Percentiles rank a stretch among this genome's conserved stretches.
Conservation (phyloP, 2,888 invertebrate genomes). For the Himalopsyche anomala region DNA sequence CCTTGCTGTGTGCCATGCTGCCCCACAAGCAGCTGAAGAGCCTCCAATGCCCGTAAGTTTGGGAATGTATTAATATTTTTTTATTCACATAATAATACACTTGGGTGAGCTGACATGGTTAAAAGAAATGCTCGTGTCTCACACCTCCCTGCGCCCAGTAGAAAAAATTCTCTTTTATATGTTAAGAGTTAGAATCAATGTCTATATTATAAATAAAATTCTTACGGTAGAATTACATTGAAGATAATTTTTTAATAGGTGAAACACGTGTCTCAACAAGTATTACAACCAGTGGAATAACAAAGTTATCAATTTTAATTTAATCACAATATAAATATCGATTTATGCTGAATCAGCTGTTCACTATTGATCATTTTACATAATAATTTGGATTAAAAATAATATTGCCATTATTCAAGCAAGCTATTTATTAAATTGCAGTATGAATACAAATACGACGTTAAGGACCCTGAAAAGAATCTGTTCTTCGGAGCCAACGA, state of each 20-base stretch:
- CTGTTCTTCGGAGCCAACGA: conserved; percentile 84
- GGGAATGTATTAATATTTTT: neutral
- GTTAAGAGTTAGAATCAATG: too few relatives aligned
- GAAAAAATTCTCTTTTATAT: too few relatives aligned
- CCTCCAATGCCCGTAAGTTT: conserved; percentile 70
- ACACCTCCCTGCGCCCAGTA: too few relatives aligned
- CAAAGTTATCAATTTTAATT: too few relatives aligned
- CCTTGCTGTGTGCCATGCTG: conserved; percentile 51
- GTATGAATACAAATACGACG: conserved; percentile 86
- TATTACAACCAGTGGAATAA: too few relatives aligned
- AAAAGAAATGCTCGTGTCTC: too few relatives aligned
- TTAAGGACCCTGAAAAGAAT: conserved; percentile 82
- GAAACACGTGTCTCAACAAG: too few relatives aligned
- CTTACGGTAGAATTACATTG: too few relatives aligned
- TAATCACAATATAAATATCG: too few relatives aligned
- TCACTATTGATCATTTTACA: neutral
- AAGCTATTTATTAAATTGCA: conserved; percentile 69
- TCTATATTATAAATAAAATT: too few relatives aligned
- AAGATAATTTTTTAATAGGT: too few relatives aligned
- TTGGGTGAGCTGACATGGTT: neutral
- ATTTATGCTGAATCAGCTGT: too few relatives aligned
- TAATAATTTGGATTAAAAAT: conserved; percentile 47
- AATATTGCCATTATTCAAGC: conserved; percentile 2
- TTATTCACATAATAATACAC: neutral
- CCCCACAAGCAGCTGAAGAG: conserved; percentile 62